Evolutionary conservation across 2,113 vertebrate species (phyloP).

Genomic region (Oxygymnocypris stewartii): DNA sequence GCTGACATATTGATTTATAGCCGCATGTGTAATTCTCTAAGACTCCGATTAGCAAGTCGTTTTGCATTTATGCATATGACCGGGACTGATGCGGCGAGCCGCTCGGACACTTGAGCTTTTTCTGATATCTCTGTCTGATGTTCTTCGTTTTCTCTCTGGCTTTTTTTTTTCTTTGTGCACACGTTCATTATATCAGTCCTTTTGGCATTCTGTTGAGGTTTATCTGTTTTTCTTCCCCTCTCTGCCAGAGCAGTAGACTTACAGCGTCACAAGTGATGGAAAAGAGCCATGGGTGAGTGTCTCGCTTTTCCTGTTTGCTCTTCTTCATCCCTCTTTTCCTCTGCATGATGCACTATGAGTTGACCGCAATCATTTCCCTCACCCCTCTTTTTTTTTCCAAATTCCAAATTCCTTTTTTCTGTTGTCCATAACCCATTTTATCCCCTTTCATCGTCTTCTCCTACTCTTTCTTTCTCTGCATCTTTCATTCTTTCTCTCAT

Average conservation of each 20-base stretch:
- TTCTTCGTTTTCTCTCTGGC: background rate
- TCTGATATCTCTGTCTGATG: background rate
- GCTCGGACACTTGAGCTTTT: conserved; percentile 1
- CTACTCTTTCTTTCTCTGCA: background rate
- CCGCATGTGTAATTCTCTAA: conserved; percentile 28
- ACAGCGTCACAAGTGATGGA: conserved; percentile 6
- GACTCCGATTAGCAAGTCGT: background rate
- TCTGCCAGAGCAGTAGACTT: conserved; percentile 32
- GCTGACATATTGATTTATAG: conserved; percentile 30
- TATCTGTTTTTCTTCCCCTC: conserved; percentile 27
- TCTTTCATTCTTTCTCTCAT: conserved; percentile 32
- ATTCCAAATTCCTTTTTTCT: conserved; percentile 21
- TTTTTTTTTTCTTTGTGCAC: conserved; percentile 27
- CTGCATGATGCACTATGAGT: background rate
- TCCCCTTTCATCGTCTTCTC: conserved; percentile 3
- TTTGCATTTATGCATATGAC: conserved; percentile 8
- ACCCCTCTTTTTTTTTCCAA: background rate
- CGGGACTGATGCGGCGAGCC: background rate
- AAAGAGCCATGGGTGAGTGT: conserved; percentile 51
- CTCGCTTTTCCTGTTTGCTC: conserved; percentile 4
- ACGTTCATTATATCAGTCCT: conserved; percentile 33
- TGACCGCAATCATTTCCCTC: background rate
- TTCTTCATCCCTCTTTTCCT: background rate
- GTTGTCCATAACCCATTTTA: conserved; percentile 55
- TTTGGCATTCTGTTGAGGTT: conserved; percentile 42